A percentile compares a stretch with the other conserved stretches of the same genome.
Evolutionary conservation across 2,797 vertebrate genomes (phyloP).

Genomic region (Australoheros facetus): DNA sequence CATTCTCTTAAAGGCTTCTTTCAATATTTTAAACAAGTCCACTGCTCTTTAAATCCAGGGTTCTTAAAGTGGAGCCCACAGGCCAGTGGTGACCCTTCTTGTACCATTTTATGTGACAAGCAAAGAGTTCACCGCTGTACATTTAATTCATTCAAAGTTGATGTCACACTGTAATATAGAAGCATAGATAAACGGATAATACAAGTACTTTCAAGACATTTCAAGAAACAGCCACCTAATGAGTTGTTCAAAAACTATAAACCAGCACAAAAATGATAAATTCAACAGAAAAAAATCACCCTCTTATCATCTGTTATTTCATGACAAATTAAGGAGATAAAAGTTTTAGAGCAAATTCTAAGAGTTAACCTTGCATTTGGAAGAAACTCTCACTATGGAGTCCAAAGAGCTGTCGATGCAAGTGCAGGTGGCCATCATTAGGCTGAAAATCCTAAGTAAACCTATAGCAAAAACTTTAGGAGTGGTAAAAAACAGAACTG

Average conservation of each 20-base stretch:
- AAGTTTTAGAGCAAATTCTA: neutral
- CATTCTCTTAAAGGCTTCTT: neutral
- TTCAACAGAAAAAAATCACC: neutral
- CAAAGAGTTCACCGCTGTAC: neutral
- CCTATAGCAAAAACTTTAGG: neutral
- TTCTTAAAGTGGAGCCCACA: neutral
- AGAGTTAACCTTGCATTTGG: neutral
- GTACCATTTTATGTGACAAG: neutral
- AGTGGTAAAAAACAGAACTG: neutral
- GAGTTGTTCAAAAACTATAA: no score
- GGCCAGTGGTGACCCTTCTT: neutral
- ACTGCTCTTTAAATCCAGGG: neutral
- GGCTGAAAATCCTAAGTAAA: neutral
- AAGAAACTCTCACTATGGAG: neutral
- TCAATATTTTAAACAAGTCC: conserved; percentile 9
- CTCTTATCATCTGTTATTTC: neutral
- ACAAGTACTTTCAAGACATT: neutral
- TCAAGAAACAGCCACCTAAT: neutral
- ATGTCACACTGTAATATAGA: neutral
- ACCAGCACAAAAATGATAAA: neutral
- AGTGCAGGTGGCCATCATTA: neutral
- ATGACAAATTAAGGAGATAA: neutral
- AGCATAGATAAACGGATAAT: neutral
- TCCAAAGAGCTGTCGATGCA: neutral
- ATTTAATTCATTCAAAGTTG: neutral